These are phyloP conservation scores for Thalassophryne amazonica DNA, from an alignment of 2,797 vertebrate species.

Conservation along the genomic window DNA sequence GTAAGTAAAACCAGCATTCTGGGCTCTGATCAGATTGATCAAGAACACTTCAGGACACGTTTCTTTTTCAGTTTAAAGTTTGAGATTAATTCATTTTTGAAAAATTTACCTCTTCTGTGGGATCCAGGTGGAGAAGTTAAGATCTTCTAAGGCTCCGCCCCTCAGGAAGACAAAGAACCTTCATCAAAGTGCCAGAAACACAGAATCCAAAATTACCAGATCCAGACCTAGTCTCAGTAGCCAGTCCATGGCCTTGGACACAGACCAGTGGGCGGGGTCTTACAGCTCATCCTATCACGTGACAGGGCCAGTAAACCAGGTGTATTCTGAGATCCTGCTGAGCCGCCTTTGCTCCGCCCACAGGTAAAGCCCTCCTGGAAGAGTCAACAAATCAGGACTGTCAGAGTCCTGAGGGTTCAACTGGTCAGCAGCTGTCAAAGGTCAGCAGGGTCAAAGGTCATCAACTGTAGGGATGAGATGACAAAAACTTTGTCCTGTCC, in stretches of 20 bases:
- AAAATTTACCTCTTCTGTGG: no score
- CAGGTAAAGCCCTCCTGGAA: no score
- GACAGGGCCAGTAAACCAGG: conserved; percentile 89
- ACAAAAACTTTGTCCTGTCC: no score
- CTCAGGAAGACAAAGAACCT: not conserved
- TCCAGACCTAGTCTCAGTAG: not conserved
- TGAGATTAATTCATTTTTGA: no score
- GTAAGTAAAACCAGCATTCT: no score
- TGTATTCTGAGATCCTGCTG: conserved; percentile 95
- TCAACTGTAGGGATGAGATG: no score
- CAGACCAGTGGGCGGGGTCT: conserved; percentile 57
- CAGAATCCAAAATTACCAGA: conserved; percentile 17
- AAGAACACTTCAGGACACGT: no score
- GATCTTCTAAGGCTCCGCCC: conserved; percentile 53
- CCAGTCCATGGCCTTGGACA: conserved; percentile 3
- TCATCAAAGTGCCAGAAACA: conserved; percentile 68
- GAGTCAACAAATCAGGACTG: no score
- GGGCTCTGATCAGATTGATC: no score
- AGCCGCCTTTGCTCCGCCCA: conserved; percentile 88
- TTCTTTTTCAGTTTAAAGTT: not conserved
- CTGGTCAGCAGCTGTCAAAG: no score
- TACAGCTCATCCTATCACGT: conserved; percentile 82
- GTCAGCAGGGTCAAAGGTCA: no score
- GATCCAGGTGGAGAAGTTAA: conserved; percentile 86
- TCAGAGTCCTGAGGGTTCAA: no score